Conservation (phyloP, 2,113 vertebrate species). For the Eptesicus fuscus region DNA sequence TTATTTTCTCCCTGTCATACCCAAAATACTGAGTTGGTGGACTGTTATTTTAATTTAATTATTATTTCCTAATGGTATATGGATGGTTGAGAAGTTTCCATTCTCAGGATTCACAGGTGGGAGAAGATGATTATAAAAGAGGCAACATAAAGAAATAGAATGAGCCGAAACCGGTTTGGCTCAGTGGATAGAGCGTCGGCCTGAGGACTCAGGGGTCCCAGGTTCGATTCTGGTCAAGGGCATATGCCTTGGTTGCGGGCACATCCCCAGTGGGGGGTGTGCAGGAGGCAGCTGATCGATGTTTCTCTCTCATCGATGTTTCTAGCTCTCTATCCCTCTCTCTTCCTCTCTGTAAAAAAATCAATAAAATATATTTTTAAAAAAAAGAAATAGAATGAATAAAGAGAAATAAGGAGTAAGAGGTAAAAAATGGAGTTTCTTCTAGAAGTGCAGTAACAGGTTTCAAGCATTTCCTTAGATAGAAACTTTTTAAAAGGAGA, state of each 20-base stretch:
- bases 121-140: neutral
- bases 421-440: neutral
- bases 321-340: too few species aligned
- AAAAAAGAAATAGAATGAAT: neutral
- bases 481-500: slow-evolving; percentile 8
- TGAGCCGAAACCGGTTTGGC: too few species aligned
- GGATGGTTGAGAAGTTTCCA: neutral
- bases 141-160: neutral
- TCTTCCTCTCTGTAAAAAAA: too few species aligned
- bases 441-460: neutral
- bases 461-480: slow-evolving; percentile 34
- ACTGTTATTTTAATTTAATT: slow-evolving; percentile 48
- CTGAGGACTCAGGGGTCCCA: too few species aligned
- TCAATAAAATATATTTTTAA: too few species aligned
- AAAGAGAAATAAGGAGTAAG: neutral
- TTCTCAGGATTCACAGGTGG: neutral
- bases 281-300: too few species aligned
- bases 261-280: too few species aligned
- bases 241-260: too few species aligned
- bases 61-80: slow-evolving; percentile 44
- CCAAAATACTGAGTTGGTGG: slow-evolving; percentile 39
- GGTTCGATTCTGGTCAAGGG: too few species aligned
- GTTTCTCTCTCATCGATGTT: too few species aligned
- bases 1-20: slow-evolving; percentile 41
- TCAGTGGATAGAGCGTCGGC: too few species aligned